Percentiles rank a stretch among this genome's conserved stretches.
These are phyloP conservation scores for Sarcoramphus papa DNA, from an alignment of 2,797 vertebrate genomes.

Conservation along the genomic window DNA sequence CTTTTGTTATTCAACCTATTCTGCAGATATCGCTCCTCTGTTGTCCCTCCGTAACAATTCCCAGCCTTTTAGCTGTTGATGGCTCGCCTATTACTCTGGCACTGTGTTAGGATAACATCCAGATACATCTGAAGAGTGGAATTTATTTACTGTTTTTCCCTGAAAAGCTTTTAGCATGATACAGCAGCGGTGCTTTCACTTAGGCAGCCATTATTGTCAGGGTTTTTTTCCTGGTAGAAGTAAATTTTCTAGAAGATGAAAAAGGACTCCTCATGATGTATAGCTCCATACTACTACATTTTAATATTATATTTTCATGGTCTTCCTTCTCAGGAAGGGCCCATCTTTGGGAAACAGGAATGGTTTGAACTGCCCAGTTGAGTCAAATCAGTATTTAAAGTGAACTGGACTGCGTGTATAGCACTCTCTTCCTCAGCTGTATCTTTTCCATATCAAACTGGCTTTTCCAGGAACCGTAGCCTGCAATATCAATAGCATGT, in stretches of 20 bases:
- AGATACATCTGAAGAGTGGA: conserved; percentile 50
- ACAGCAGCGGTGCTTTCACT: conserved; percentile 28
- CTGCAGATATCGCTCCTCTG: conserved; percentile 44
- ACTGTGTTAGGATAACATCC: conserved; percentile 49
- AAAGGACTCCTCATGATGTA: neutral
- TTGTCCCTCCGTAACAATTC: conserved; percentile 49
- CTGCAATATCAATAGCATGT: neutral
- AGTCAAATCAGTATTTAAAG: conserved; percentile 14
- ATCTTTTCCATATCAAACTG: neutral
- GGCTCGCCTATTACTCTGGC: conserved; percentile 50
- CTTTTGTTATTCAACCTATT: conserved; percentile 23
- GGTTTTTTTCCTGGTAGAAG: conserved; percentile 13
- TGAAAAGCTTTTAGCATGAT: conserved; percentile 72
- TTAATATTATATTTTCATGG: neutral
- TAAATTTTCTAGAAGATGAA: conserved; percentile 58
- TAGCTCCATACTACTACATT: neutral
- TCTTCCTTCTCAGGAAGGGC: neutral
- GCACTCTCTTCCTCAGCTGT: neutral
- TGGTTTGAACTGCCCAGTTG: neutral
- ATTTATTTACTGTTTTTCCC: conserved; percentile 69
- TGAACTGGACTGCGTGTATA: neutral
- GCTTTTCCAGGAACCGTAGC: neutral
- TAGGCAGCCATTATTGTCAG: conserved; percentile 32
- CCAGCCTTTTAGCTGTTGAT: conserved; percentile 63
- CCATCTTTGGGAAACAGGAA: neutral